Evolutionary conservation across 2,888 invertebrate species (phyloP).

Genomic region (Bimastos eiseni): DNA sequence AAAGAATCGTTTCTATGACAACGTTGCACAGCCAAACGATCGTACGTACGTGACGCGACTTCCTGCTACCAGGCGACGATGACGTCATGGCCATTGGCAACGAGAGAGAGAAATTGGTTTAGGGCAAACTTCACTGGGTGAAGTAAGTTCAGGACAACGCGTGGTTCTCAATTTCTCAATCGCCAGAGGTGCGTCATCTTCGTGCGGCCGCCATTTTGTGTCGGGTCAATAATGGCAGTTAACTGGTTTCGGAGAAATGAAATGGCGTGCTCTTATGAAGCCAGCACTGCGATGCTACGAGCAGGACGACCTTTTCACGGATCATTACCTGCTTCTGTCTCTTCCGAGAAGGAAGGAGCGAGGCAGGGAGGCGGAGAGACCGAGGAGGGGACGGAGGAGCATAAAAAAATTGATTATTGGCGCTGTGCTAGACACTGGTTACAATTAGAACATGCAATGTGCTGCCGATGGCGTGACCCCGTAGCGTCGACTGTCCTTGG

Average conservation of each 20-base stretch:
- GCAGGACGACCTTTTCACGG: background rate
- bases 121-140: background rate
- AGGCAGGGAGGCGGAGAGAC: background rate
- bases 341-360: background rate
- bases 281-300: background rate
- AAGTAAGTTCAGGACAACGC: background rate
- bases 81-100: background rate
- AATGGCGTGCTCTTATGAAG: background rate
- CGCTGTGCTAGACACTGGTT: too few species aligned
- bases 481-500: too few species aligned
- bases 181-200: background rate
- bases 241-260: background rate
- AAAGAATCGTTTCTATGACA: background rate
- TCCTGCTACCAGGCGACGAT: background rate
- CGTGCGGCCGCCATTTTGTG: background rate
- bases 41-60: background rate
- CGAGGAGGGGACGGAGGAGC: background rate
- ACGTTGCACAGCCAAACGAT: background rate
- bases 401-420: too few species aligned
- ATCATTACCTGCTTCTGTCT: background rate
- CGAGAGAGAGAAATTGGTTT: background rate
- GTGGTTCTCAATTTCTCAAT: background rate
- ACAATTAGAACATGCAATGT: too few species aligned
- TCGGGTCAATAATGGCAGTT: background rate
- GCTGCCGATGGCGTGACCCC: too few species aligned